phyloP scores from a whole-genome alignment of 37 sponge, comb jelly and placozoan species.

The Trichoplax adhaerens region DNA sequence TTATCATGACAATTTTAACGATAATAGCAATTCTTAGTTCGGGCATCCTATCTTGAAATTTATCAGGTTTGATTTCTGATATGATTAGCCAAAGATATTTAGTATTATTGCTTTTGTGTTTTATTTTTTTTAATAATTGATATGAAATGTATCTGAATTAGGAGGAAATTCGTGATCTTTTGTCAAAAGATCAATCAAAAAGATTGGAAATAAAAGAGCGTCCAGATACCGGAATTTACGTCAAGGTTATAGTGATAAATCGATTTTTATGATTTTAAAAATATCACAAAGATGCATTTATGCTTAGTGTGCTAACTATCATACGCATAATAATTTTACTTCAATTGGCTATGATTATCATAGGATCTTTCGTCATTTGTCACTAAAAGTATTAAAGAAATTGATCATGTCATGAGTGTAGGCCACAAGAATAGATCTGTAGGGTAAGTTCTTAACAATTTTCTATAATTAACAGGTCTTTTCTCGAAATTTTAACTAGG shows the following conservation, averaged over 20 bases:
- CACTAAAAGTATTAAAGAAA: constrained; percentile 89
- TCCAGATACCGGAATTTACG: constrained; percentile 88
- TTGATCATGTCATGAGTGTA: constrained; percentile 93
- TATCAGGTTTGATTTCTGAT: constrained; percentile 49
- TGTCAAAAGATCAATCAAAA: constrained; percentile 83
- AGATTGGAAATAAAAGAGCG: constrained; percentile 75
- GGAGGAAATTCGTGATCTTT: constrained; percentile 87
- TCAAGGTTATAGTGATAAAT: constrained; percentile 33
- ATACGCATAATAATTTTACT: background rate
- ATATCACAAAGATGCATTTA: background rate
- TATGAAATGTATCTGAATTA: background rate
- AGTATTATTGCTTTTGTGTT: too few species aligned
- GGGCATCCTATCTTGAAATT: constrained; percentile 95
- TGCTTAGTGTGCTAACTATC: background rate
- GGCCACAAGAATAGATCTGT: constrained; percentile 88
- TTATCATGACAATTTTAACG: background rate
- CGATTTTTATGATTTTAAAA: background rate
- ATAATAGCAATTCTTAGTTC: constrained; percentile 61
- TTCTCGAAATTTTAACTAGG: background rate
- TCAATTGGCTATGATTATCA: background rate
- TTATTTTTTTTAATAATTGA: too few species aligned
- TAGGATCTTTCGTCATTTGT: constrained; percentile 90
- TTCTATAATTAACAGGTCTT: background rate
- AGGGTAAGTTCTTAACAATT: constrained; percentile 28
- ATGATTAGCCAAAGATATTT: too few species aligned